Evolutionary conservation across 2,113 vertebrate genomes (phyloP).

Genomic region (Zosterops pallidus): DNA sequence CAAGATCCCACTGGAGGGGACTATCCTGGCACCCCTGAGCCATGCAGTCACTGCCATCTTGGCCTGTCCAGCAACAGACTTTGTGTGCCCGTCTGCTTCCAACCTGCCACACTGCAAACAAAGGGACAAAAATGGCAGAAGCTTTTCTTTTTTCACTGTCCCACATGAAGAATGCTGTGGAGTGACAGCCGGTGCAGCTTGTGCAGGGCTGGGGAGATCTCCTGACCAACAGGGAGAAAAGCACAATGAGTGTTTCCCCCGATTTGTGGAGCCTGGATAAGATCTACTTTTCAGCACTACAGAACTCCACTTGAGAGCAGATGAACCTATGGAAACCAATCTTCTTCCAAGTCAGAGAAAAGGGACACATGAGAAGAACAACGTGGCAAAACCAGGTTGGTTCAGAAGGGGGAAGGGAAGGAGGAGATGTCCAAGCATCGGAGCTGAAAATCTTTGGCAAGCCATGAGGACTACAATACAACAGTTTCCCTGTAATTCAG

Average conservation of each 20-base stretch:
- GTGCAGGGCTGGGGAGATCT: neutral
- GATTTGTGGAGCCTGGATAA: neutral
- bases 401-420: neutral
- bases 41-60: rapidly evolving
- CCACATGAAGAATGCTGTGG: rapidly evolving
- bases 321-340: neutral
- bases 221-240: neutral
- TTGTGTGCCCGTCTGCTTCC: too few relatives aligned
- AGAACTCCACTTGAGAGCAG: neutral
- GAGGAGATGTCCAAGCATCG: rapidly evolving
- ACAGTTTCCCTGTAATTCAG: neutral
- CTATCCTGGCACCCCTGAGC: neutral
- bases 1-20: neutral
- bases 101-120: neutral
- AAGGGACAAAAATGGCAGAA: neutral
- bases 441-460: neutral
- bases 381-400: rapidly evolving
- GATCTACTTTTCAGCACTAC: neutral
- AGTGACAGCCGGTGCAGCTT: rapidly evolving
- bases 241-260: rapidly evolving
- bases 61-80: neutral
- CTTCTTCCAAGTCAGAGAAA: neutral
- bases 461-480: neutral
- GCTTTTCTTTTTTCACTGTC: neutral
- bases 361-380: neutral